Conservation (phyloP, 53 echinoderm and acorn worm species). For the Patiria pectinifera region DNA sequence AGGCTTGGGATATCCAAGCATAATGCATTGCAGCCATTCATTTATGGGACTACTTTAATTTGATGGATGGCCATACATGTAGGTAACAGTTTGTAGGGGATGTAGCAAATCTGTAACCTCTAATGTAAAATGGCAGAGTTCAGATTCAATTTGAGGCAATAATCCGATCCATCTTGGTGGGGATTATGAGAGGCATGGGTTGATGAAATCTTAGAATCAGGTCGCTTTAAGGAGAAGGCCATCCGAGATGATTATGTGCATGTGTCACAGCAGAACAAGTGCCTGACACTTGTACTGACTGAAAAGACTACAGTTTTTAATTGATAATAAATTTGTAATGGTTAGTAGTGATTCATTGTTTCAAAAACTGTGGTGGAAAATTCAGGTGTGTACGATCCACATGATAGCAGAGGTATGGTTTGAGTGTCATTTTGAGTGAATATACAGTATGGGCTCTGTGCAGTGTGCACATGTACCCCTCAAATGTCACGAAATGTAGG, state of each 20-base stretch:
- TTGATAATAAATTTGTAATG: not conserved
- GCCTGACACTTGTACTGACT: not conserved
- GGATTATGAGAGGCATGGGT: not conserved
- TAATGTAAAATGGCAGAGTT: not conserved
- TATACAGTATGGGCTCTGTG: too few species aligned
- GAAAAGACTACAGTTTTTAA: not conserved
- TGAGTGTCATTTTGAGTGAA: too few species aligned
- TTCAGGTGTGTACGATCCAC: too few species aligned
- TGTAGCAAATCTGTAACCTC: not conserved
- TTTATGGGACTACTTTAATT: not conserved
- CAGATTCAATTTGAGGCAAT: slow-evolving; percentile 17
- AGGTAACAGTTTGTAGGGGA: not conserved
- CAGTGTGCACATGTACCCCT: too few species aligned
- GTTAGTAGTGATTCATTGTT: not conserved
- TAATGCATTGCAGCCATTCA: not conserved
- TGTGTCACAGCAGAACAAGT: not conserved
- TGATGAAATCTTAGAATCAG: slow-evolving; percentile 27
- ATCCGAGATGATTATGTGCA: not conserved
- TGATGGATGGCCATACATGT: not conserved
- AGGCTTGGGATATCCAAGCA: too few species aligned
- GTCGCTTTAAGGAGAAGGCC: not conserved
- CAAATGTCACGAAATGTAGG: too few species aligned
- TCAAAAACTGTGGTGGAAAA: too few species aligned
- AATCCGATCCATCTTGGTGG: not conserved
- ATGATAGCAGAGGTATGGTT: too few species aligned